Evolutionary conservation across 2,888 invertebrate genomes (phyloP).

Genomic region (Muschampia plurimacula): DNA sequence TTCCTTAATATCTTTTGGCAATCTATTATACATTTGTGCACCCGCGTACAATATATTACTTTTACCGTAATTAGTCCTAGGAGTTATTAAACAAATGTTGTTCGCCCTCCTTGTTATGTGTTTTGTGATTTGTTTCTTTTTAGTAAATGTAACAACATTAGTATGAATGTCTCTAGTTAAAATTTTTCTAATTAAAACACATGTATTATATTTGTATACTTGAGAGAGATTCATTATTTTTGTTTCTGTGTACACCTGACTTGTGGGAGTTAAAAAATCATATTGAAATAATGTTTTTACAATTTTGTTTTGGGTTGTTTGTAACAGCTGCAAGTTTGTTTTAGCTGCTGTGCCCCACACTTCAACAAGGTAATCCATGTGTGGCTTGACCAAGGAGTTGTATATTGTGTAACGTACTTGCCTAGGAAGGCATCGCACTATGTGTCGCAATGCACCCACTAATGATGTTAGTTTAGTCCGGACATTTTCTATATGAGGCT

Average conservation of each 20-base stretch:
- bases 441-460: conserved; percentile 21
- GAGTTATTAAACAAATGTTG: conserved; percentile 4
- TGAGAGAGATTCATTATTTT: conserved; percentile 14
- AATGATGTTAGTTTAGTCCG: conserved; percentile 11
- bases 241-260: conserved; percentile 12
- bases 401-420: background rate
- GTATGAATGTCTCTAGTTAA: conserved; percentile 12
- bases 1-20: background rate
- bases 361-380: conserved; percentile 1
- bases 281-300: conserved; percentile 13
- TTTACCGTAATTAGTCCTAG: background rate
- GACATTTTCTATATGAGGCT: conserved; percentile 18
- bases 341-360: conserved; percentile 6
- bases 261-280: background rate
- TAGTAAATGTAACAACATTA: conserved; percentile 14
- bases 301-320: background rate
- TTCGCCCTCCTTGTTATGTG: background rate
- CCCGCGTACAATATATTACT: background rate
- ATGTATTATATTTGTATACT: conserved; percentile 15
- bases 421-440: conserved; percentile 10
- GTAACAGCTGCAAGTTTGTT: background rate
- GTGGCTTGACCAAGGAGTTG: background rate
- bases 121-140: conserved; percentile 4
- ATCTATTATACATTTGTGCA: conserved; percentile 1
- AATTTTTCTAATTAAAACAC: conserved; percentile 11